phyloP scores from a whole-genome alignment of 2,888 invertebrate species.

The Neelides folsomi region DNA sequence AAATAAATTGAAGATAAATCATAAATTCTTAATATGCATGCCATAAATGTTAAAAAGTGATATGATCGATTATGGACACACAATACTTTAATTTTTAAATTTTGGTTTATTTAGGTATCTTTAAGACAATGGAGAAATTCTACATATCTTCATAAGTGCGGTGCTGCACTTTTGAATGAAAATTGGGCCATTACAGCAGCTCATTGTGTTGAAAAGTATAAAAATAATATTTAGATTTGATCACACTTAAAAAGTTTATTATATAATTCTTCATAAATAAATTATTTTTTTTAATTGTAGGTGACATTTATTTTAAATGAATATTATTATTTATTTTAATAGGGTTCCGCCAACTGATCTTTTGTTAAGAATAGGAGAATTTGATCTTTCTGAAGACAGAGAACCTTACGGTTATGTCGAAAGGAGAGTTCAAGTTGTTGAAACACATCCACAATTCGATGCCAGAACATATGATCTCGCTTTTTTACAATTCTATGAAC shows the following conservation, averaged over 20 bases:
- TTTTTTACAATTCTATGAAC: constrained; percentile 74
- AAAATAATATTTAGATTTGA: constrained; percentile 33
- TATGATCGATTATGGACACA: no score
- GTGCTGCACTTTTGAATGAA: constrained; percentile 78
- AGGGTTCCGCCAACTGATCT: constrained; percentile 87
- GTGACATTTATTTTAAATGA: no score
- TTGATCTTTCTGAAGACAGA: constrained; percentile 71
- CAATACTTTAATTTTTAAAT: no score
- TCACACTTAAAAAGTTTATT: no score
- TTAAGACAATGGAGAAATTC: constrained; percentile 81
- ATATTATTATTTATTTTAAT: no score
- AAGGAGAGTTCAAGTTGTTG: constrained; percentile 76
- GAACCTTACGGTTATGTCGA: constrained; percentile 82
- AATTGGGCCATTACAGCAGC: constrained; percentile 94
- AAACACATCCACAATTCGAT: constrained; percentile 76
- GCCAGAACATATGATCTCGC: constrained; percentile 82
- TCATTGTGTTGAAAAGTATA: constrained; percentile 88
- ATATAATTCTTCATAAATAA: no score
- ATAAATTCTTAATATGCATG: no score
- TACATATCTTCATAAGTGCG: constrained; percentile 84
- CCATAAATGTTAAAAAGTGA: no score
- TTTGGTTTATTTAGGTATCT: constrained; percentile 54
- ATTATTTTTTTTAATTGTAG: no score
- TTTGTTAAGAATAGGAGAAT: constrained; percentile 72
- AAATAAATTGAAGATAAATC: no score